phyloP scores from a whole-genome alignment of 2,113 vertebrate genomes.

The Zosterops lateralis region DNA sequence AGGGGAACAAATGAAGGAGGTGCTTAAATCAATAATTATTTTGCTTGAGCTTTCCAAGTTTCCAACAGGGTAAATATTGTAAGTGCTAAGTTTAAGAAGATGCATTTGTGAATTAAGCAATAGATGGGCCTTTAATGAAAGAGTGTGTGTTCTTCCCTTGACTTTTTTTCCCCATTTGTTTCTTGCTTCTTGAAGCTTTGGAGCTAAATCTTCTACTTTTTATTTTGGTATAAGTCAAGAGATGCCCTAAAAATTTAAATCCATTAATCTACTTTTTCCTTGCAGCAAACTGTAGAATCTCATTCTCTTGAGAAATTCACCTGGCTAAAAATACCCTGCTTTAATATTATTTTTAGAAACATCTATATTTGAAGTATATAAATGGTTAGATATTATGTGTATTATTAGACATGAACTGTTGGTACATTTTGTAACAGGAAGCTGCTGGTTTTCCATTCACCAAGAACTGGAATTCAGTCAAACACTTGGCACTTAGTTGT shows the following conservation, averaged over 20 bases:
- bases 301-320: conserved; percentile 61
- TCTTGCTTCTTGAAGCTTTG: neutral
- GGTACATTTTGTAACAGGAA: conserved; percentile 83
- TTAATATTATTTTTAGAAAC: conserved; percentile 66
- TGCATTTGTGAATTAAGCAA: neutral
- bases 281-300: neutral
- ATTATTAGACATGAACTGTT: conserved; percentile 71
- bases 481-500: conserved; percentile 68
- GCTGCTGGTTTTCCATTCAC: conserved; percentile 78
- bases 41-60: neutral
- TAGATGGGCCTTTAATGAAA: neutral
- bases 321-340: conserved; percentile 70
- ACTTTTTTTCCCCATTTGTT: neutral
- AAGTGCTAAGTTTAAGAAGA: neutral
- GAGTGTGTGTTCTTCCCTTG: neutral
- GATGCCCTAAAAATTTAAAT: neutral
- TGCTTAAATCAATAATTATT: neutral
- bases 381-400: conserved; percentile 59
- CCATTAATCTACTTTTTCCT: neutral
- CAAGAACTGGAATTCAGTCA: conserved; percentile 75
- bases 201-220: neutral
- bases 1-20: neutral
- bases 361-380: conserved; percentile 60
- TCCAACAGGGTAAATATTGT: neutral
- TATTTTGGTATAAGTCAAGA: neutral